phyloP scores from a whole-genome alignment of 2,797 vertebrate genomes.

The Ataeniobius toweri region DNA sequence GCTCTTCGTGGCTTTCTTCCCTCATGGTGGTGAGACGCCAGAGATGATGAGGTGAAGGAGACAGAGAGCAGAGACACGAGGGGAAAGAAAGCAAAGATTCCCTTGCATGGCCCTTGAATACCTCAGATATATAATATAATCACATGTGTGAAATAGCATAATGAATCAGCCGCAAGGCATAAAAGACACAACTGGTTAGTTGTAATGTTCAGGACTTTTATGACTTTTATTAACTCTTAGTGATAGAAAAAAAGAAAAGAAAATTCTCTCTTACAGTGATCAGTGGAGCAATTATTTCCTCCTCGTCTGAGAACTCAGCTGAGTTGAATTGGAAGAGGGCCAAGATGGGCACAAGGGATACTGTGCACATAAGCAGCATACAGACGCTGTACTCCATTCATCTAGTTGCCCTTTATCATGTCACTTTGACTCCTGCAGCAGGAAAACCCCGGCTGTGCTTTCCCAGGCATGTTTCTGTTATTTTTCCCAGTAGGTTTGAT shows the following conservation, averaged over 20 bases:
- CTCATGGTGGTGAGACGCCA: conserved; percentile 54
- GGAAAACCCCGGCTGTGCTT: conserved; percentile 68
- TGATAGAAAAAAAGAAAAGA: conserved; percentile 44
- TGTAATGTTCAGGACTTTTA: conserved; percentile 57
- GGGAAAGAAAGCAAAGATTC: conserved; percentile 43
- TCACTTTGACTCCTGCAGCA: conserved; percentile 41
- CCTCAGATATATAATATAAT: conserved; percentile 52
- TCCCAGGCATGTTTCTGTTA: conserved; percentile 50
- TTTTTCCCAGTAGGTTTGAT: conserved; percentile 33
- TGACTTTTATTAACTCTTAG: conserved; percentile 59
- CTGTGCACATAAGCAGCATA: conserved; percentile 42
- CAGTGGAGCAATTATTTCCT: conserved; percentile 61
- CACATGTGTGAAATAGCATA: conserved; percentile 69
- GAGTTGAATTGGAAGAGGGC: conserved; percentile 60
- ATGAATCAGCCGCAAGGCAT: conserved; percentile 59
- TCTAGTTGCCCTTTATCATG: conserved; percentile 50
- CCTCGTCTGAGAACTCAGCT: conserved; percentile 63
- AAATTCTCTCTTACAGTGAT: conserved; percentile 63
- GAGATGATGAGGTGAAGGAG: conserved; percentile 80
- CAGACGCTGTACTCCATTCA: conserved; percentile 37
- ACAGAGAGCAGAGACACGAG: conserved; percentile 69
- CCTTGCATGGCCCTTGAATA: conserved; percentile 42
- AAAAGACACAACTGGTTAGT: conserved; percentile 56
- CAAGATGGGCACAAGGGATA: conserved; percentile 67
- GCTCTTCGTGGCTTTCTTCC: conserved; percentile 53